Conservation (phyloP, 2,113 vertebrate species). For the Thalassoma bifasciatum region DNA sequence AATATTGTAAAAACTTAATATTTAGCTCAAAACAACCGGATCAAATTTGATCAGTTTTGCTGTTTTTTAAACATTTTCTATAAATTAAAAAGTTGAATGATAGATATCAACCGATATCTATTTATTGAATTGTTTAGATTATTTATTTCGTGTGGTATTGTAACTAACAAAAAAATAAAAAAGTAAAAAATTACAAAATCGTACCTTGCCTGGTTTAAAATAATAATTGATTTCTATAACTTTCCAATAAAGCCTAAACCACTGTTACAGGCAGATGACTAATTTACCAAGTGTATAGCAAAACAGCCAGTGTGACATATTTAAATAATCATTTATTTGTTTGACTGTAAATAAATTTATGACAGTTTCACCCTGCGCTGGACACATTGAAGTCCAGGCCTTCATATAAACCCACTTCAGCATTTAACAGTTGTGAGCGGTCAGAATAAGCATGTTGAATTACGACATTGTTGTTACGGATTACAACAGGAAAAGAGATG, state of each 20-base stretch:
- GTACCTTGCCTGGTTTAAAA: too few relatives aligned
- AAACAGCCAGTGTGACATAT: not conserved
- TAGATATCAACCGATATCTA: too few relatives aligned
- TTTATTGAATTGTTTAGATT: too few relatives aligned
- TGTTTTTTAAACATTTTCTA: slow-evolving; percentile 2
- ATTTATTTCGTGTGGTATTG: not conserved
- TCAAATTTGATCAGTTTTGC: not conserved
- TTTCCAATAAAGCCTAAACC: not conserved
- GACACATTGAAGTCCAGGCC: slow-evolving; percentile 42
- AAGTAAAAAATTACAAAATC: too few relatives aligned
- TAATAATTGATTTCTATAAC: too few relatives aligned
- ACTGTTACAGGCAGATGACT: not conserved
- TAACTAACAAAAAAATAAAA: too few relatives aligned
- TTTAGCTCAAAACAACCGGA: not conserved
- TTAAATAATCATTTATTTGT: not conserved
- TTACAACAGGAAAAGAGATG: slow-evolving; percentile 82
- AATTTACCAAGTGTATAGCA: not conserved
- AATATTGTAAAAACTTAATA: not conserved
- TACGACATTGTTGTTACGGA: slow-evolving; percentile 80
- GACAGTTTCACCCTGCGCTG: slow-evolving; percentile 36
- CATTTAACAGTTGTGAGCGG: slow-evolving; percentile 71
- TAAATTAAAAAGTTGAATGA: not conserved
- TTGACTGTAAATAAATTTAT: not conserved
- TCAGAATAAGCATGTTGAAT: slow-evolving; percentile 79
- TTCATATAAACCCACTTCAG: slow-evolving; percentile 47